Percentiles rank a stretch among this genome's conserved stretches.
phyloP scores from a whole-genome alignment of 2,113 vertebrate species.

The Coregonus clupeaformis region DNA sequence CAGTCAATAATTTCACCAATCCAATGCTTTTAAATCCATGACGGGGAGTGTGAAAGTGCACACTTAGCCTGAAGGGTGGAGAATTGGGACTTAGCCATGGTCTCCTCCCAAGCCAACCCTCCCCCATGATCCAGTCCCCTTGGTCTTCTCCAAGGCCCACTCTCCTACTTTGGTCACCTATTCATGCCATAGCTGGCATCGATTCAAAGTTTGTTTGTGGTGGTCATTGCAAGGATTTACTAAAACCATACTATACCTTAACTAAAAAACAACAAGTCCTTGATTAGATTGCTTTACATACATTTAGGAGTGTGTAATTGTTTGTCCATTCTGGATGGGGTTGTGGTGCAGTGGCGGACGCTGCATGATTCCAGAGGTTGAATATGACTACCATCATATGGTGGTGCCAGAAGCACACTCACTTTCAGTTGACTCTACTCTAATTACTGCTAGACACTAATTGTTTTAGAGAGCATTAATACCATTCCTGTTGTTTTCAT shows the following conservation, averaged over 20 bases:
- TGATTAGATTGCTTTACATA: not conserved
- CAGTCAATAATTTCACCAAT: no score
- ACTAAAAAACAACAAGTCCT: not conserved
- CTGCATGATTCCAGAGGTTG: conserved; percentile 20
- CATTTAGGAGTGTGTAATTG: not conserved
- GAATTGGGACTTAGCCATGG: no score
- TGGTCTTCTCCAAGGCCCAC: not conserved
- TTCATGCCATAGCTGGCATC: conserved; percentile 7
- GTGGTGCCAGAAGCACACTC: conserved; percentile 63
- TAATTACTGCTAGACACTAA: conserved; percentile 37
- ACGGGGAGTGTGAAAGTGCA: no score
- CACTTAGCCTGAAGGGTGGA: no score
- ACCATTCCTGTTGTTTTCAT: conserved; percentile 30
- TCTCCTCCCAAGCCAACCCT: not conserved
- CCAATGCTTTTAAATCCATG: no score
- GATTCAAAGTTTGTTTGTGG: not conserved
- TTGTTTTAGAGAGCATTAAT: conserved; percentile 42
- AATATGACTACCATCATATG: conserved; percentile 45
- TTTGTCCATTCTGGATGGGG: conserved; percentile 10
- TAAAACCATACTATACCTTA: not conserved
- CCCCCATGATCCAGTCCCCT: not conserved
- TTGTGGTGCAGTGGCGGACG: conserved; percentile 26
- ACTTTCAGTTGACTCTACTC: conserved; percentile 29
- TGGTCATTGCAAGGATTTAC: not conserved
- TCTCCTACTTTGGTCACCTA: not conserved